Evolutionary conservation across 2,113 vertebrate genomes (phyloP).

Genomic region (Chauna torquata): DNA sequence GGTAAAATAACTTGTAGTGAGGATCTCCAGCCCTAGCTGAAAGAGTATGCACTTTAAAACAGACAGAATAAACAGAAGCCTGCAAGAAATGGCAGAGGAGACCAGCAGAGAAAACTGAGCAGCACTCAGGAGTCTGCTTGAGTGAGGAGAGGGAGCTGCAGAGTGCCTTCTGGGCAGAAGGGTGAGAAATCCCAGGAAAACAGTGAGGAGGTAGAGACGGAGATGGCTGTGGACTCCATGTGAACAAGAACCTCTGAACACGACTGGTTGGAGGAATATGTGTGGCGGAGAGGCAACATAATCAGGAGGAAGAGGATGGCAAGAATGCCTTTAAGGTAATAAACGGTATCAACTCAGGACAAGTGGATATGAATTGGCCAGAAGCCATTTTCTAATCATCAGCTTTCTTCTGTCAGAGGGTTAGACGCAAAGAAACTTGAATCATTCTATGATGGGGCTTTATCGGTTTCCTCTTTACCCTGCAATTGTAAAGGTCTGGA

Average conservation of each 20-base stretch:
- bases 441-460: rapidly evolving
- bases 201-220: not conserved
- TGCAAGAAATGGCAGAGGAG: not conserved
- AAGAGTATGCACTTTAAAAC: not conserved
- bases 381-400: not conserved
- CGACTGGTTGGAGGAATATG: not conserved
- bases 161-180: not conserved
- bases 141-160: not conserved
- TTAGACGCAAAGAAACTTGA: not conserved
- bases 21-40: not conserved
- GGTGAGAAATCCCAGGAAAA: not conserved
- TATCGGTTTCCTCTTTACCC: not conserved
- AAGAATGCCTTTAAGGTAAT: not conserved
- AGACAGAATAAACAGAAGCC: not conserved
- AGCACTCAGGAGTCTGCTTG: not conserved
- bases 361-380: not conserved
- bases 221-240: not conserved
- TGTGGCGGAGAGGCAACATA: not conserved
- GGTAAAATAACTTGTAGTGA: not conserved
- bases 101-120: not conserved
- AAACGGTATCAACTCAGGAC: not conserved
- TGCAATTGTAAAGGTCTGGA: not conserved
- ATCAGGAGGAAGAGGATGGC: not conserved
- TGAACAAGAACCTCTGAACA: not conserved
- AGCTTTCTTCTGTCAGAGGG: not conserved